These are phyloP conservation scores for Sericinus montela DNA, from an alignment of 2,888 invertebrate species.

Conservation along the genomic window DNA sequence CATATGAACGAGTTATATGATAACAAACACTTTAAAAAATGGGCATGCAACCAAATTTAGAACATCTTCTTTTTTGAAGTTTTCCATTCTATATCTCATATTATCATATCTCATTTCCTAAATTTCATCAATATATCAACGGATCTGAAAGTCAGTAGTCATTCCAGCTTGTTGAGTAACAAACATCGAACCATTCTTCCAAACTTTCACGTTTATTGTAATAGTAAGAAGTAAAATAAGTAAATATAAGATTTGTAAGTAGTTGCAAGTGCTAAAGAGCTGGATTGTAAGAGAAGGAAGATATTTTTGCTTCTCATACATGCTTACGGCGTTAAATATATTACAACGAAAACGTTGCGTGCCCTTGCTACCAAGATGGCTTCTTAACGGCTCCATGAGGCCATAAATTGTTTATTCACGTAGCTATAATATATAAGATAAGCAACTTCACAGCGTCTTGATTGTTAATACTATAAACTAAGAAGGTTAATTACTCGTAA, in stretches of 20 bases:
- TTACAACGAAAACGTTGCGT: slow-evolving; percentile 1
- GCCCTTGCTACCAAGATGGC: slow-evolving; percentile 10
- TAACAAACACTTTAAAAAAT: no score
- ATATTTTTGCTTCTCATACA: background rate
- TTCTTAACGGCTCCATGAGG: slow-evolving; percentile 8
- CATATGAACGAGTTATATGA: no score
- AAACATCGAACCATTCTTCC: no score
- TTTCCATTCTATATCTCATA: no score
- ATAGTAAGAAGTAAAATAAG: no score
- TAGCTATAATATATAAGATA: slow-evolving; percentile 17
- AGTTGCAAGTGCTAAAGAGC: background rate
- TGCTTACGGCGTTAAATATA: slow-evolving; percentile 5
- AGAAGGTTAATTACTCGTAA: background rate
- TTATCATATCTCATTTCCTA: no score
- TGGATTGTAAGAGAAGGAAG: background rate
- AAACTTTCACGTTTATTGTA: no score
- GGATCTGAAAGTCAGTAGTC: no score
- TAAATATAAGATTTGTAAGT: background rate
- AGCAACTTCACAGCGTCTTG: slow-evolving; percentile 2
- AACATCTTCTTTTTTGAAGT: no score
- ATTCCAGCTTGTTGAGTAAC: no score
- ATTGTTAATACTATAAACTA: background rate
- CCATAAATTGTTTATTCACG: slow-evolving; percentile 8
- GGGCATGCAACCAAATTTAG: no score
- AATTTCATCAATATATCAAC: no score